A percentile compares a stretch with the other conserved stretches of the same genome.
phyloP scores from a whole-genome alignment of 2,113 vertebrate species.

The Hippocampus mohnikei region DNA sequence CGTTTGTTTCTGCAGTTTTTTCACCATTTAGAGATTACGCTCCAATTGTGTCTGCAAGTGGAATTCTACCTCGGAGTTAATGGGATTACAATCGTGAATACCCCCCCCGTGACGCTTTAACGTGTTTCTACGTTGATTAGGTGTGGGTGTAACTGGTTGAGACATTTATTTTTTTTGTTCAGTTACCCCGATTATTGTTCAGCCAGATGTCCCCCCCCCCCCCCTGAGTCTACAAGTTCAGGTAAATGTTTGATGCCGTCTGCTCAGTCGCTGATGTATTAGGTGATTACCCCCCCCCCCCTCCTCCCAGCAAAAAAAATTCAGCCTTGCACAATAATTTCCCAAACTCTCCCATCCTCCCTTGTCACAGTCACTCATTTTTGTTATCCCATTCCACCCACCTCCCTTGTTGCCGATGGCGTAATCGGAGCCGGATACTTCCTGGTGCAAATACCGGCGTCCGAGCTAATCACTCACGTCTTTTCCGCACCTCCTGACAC shows the following conservation, averaged over 20 bases:
- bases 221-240: neutral
- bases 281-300: slow-evolving; percentile 7
- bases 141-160: slow-evolving; percentile 10
- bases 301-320: slow-evolving; percentile 3
- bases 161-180: slow-evolving; percentile 36
- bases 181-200: slow-evolving; percentile 29
- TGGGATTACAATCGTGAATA: neutral
- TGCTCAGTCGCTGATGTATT: slow-evolving; percentile 18
- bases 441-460: neutral
- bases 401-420: slow-evolving; percentile 14
- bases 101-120: slow-evolving; percentile 22
- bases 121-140: slow-evolving; percentile 1
- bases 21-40: neutral
- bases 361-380: slow-evolving; percentile 5
- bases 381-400: slow-evolving; percentile 34
- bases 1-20: neutral
- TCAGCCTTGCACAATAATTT: slow-evolving; percentile 17
- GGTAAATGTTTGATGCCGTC: slow-evolving; percentile 26
- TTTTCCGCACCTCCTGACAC: neutral
- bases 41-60: neutral
- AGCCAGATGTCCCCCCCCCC: slow-evolving; percentile 34
- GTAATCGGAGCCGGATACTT: slow-evolving; percentile 17
- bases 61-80: neutral
- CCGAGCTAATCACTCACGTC: neutral
- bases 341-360: slow-evolving; percentile 12